A percentile compares a stretch with the other conserved stretches of the same genome.
phyloP scores from a whole-genome alignment of 2,888 invertebrate species.

The Ganaspis brasiliensis region DNA sequence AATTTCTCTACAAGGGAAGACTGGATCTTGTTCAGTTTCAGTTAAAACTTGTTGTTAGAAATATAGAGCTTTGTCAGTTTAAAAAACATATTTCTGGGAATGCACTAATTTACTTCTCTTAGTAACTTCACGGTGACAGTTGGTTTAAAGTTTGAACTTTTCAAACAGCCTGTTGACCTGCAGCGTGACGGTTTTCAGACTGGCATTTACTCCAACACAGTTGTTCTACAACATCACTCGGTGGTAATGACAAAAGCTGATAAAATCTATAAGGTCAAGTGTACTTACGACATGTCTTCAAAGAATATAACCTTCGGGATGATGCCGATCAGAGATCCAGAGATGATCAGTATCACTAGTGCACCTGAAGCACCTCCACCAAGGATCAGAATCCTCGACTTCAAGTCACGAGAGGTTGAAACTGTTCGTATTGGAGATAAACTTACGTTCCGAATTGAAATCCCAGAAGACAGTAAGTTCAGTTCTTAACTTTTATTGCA shows the following conservation, averaged over 20 bases:
- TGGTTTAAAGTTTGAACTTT: conserved; percentile 31
- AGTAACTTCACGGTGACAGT: conserved; percentile 28
- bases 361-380: conserved; percentile 97
- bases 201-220: conserved; percentile 96
- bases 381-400: conserved; percentile 94
- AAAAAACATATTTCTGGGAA: neutral
- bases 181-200: conserved; percentile 85
- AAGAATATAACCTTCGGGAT: conserved; percentile 98
- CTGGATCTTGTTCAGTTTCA: too few relatives aligned
- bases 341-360: conserved; percentile 97
- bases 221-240: conserved; percentile 96
- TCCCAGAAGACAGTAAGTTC: conserved; percentile 95
- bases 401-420: conserved; percentile 93
- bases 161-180: conserved; percentile 63
- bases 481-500: neutral
- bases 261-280: conserved; percentile 97
- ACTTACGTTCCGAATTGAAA: conserved; percentile 97
- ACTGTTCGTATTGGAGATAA: conserved; percentile 97
- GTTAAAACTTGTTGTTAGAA: too few relatives aligned
- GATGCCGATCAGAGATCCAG: conserved; percentile 98
- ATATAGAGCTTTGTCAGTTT: neutral
- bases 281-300: conserved; percentile 97
- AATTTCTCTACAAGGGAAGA: too few relatives aligned
- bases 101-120: conserved; percentile 7
- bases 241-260: conserved; percentile 98